Evolutionary conservation across 2,888 invertebrate genomes (phyloP).

Genomic region (Xanthia togata): DNA sequence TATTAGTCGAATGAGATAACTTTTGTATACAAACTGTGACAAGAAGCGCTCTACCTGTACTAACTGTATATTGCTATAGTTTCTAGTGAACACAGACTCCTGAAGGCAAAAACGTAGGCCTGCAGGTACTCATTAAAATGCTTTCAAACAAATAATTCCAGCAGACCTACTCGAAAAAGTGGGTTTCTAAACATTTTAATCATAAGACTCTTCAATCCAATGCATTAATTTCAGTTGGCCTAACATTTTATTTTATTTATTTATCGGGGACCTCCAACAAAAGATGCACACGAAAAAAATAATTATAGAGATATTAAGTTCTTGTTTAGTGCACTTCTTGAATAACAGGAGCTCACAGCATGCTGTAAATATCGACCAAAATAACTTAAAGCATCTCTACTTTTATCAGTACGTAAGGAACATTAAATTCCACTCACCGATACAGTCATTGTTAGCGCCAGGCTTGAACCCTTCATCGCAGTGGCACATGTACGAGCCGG

Average conservation of each 20-base stretch:
- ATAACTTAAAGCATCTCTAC: not conserved
- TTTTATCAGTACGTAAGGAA: no score
- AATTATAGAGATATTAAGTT: not conserved
- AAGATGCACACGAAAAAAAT: no score
- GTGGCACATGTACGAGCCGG: slow-evolving; percentile 93
- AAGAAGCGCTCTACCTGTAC: not conserved
- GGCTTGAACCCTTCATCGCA: slow-evolving; percentile 94
- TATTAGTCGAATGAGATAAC: not conserved
- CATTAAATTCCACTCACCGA: slow-evolving; percentile 86
- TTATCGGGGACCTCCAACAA: no score
- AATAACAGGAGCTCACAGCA: not conserved
- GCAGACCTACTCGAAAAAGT: not conserved
- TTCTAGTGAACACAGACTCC: not conserved
- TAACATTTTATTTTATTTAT: not conserved
- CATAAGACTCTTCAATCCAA: not conserved
- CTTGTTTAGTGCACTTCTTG: no score
- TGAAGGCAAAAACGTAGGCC: not conserved
- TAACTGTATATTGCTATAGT: not conserved
- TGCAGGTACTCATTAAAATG: not conserved
- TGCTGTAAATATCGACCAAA: not conserved
- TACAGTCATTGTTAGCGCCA: slow-evolving; percentile 94
- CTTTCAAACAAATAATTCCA: not conserved
- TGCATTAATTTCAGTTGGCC: not conserved
- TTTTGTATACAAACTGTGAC: not conserved
- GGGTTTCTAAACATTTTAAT: not conserved